Evolutionary conservation across 1,140 invertebrate species (phyloP).

Genomic region (Limonius californicus): DNA sequence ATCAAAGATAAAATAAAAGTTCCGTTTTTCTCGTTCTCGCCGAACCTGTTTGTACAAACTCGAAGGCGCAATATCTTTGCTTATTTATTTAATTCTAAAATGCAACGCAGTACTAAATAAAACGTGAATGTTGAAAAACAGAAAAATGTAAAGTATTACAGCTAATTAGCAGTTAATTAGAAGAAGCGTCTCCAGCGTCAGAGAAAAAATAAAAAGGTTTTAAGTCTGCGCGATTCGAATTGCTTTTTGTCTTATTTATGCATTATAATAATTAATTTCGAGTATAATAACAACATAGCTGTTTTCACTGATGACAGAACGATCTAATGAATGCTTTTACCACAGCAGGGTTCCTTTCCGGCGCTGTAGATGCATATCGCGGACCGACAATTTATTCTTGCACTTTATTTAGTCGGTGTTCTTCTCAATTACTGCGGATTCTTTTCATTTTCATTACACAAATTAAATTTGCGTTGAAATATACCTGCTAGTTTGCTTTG

Average conservation of each 20-base stretch:
- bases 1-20: too few relatives aligned
- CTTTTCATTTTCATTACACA: not conserved
- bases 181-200: not conserved
- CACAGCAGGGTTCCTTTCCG: not conserved
- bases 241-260: not conserved
- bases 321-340: conserved; percentile 1
- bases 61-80: too few relatives aligned
- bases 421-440: not conserved
- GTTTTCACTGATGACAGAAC: conserved; percentile 1
- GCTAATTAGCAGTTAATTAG: not conserved
- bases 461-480: not conserved
- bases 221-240: not conserved
- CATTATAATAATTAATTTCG: not conserved
- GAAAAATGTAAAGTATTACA: too few relatives aligned
- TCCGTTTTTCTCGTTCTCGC: too few relatives aligned
- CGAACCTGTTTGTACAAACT: too few relatives aligned
- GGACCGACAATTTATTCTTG: not conserved
- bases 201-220: not conserved
- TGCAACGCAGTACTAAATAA: too few relatives aligned
- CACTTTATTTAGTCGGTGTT: not conserved
- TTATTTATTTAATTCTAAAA: too few relatives aligned
- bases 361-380: not conserved
- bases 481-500: not conserved
- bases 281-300: not conserved
- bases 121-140: too few relatives aligned